Percentiles rank a stretch among this genome's conserved stretches.
Evolutionary conservation across 2,113 vertebrate species (phyloP).

Genomic region (Marmota flaviventris): DNA sequence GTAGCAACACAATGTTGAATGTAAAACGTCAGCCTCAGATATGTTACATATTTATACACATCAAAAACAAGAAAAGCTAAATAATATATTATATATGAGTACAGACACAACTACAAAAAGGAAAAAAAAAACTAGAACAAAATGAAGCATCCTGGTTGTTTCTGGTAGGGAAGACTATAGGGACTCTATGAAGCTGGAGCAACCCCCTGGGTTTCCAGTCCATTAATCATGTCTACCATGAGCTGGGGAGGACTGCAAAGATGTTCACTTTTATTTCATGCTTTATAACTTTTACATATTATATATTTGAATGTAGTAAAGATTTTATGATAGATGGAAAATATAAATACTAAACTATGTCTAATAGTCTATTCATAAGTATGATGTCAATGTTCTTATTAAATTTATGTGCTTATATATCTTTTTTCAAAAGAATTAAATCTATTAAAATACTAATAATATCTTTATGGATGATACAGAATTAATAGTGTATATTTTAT

Average conservation of each 20-base stretch:
- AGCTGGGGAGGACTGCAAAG: not conserved
- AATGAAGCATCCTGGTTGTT: not conserved
- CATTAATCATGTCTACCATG: not conserved
- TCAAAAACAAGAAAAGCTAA: conserved; percentile 52
- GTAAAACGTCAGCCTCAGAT: not conserved
- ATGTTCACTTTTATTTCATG: not conserved
- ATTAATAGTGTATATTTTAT: conserved; percentile 37
- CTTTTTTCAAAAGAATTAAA: conserved; percentile 11
- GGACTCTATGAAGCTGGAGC: not conserved
- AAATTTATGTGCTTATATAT: not conserved
- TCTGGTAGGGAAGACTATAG: not conserved
- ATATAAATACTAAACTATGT: conserved; percentile 7
- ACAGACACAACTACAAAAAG: not conserved
- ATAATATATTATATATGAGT: not conserved
- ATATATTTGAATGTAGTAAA: not conserved
- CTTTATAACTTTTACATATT: not conserved
- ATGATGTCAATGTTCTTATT: conserved; percentile 1
- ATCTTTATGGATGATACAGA: conserved; percentile 16
- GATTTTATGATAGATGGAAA: conserved; percentile 41
- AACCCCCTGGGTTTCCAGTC: not conserved
- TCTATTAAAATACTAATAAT: conserved; percentile 21
- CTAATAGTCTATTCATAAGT: not conserved
- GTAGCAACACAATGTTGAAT: not conserved
- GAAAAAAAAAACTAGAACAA: not conserved
- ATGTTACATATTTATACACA: not conserved